Conservation (phyloP, 2,888 invertebrate genomes). For the Pharmacophagus antenor region DNA sequence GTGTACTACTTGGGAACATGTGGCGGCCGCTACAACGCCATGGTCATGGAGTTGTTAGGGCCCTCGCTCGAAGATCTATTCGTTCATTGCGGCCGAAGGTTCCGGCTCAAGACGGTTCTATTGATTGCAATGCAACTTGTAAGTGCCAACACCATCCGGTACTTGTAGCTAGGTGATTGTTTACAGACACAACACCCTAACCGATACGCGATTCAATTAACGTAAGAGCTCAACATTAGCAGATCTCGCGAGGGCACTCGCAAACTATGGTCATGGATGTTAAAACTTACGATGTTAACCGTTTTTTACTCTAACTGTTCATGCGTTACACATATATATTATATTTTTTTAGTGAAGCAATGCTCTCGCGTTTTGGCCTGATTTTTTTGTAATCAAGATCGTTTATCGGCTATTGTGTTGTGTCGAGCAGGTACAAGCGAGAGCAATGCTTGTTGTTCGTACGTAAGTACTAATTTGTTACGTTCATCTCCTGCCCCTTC, state of each 20-base stretch:
- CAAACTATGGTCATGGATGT: slow-evolving; percentile 64
- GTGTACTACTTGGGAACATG: slow-evolving; percentile 99
- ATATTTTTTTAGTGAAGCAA: slow-evolving; percentile 48
- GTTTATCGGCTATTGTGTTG: slow-evolving; percentile 68
- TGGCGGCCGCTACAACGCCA: slow-evolving; percentile 98
- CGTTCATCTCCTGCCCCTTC: slow-evolving; percentile 39
- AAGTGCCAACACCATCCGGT: slow-evolving; percentile 63
- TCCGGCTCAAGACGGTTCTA: slow-evolving; percentile 98
- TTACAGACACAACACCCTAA: slow-evolving; percentile 62
- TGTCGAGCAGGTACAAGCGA: slow-evolving; percentile 62
- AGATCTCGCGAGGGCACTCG: slow-evolving; percentile 55
- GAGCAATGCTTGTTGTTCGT: slow-evolving; percentile 64
- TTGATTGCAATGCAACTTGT: slow-evolving; percentile 99
- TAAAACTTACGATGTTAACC: slow-evolving; percentile 35
- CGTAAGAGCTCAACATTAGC: slow-evolving; percentile 21
- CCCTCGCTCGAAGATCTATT: slow-evolving; percentile 99
- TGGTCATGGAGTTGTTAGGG: slow-evolving; percentile 99
- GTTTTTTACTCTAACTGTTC: slow-evolving; percentile 7
- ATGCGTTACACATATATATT: slow-evolving; percentile 34
- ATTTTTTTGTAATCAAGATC: slow-evolving; percentile 33
- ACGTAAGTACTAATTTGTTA: slow-evolving; percentile 60
- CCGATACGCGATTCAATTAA: slow-evolving; percentile 57
- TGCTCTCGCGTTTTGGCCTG: slow-evolving; percentile 64
- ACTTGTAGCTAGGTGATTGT: slow-evolving; percentile 38
- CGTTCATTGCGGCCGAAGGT: slow-evolving; percentile 99